Conservation (phyloP, 2,797 vertebrate species). For the Thalassophryne amazonica region DNA sequence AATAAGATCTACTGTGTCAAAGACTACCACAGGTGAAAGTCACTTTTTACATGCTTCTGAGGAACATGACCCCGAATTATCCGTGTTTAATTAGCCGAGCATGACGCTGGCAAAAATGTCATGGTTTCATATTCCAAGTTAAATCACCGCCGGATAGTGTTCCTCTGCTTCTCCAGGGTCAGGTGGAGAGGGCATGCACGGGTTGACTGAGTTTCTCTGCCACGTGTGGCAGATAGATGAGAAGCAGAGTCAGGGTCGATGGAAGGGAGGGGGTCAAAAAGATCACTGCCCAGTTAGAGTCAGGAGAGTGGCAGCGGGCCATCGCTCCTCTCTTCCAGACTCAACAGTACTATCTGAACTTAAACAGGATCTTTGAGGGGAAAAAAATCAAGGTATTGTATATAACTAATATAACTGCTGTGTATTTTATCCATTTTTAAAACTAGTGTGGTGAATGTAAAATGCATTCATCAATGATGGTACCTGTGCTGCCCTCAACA, state of each 20-base stretch:
- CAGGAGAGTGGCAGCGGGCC: conserved; percentile 20
- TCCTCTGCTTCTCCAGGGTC: conserved; percentile 9
- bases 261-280: not conserved
- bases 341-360: not conserved
- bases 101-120: conserved; percentile 3
- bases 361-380: not conserved
- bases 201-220: conserved; percentile 9
- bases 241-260: conserved; percentile 32
- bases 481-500: conserved; percentile 4
- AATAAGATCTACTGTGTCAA: conserved; percentile 98
- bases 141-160: conserved; percentile 3
- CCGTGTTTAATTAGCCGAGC: conserved; percentile 2
- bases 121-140: conserved; percentile 15
- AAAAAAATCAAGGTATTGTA: conserved; percentile 2
- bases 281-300: conserved; percentile 29
- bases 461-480: not conserved
- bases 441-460: not conserved
- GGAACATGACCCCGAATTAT: conserved; percentile 1
- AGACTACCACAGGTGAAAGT: conserved; percentile 91
- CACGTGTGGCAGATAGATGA: conserved; percentile 55
- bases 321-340: conserved; percentile 6
- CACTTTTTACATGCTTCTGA: not conserved
- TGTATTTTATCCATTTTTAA: not conserved
- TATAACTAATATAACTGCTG: not conserved
- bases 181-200: not conserved